Evolutionary conservation across 2,797 vertebrate genomes (phyloP).

Genomic region (Eidolon dupreanum): DNA sequence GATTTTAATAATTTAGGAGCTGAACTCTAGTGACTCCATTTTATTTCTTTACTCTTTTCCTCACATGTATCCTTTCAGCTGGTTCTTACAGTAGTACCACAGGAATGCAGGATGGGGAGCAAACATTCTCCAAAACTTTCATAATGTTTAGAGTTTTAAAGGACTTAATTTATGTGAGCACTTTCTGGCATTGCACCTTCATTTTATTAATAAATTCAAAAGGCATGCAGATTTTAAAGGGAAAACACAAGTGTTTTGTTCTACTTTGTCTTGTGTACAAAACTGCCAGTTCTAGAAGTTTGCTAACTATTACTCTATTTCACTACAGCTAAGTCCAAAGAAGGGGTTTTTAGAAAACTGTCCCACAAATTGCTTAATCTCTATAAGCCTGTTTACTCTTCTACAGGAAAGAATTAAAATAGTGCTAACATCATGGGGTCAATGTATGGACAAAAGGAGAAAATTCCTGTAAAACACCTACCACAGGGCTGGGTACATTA

Average conservation of each 20-base stretch:
- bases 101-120: not conserved
- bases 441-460: not conserved
- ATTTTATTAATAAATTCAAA: slow-evolving; percentile 5
- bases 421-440: not conserved
- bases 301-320: not conserved
- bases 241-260: not conserved
- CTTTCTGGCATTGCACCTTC: not conserved
- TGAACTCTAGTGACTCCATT: not conserved
- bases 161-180: not conserved
- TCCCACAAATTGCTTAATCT: not conserved
- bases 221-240: not conserved
- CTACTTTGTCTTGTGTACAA: not conserved
- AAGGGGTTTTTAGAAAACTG: not conserved
- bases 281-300: not conserved
- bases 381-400: not conserved
- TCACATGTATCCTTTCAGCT: not conserved
- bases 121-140: not conserved
- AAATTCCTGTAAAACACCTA: not conserved
- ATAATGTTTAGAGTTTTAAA: not conserved
- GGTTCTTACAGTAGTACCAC: not conserved
- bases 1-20: not conserved
- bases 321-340: not conserved
- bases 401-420: not conserved
- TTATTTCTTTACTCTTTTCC: not conserved
- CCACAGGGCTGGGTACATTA: not conserved